Conservation (phyloP, 2,888 invertebrate species). For the Drosophila mimica region DNA sequence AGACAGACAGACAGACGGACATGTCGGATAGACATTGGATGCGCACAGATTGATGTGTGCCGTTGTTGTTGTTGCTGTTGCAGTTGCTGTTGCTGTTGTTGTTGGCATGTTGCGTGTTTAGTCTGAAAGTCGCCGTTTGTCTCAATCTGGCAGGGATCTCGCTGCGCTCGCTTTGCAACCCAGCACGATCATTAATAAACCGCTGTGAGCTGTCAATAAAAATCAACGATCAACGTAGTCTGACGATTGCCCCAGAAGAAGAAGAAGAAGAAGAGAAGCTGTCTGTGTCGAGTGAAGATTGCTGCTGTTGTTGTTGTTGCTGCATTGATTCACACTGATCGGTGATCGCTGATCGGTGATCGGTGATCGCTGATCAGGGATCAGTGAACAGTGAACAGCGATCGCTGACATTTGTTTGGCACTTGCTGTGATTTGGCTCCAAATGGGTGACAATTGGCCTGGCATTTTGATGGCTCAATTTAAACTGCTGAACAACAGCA, state of each 20-base stretch:
- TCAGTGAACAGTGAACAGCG: slow-evolving; percentile 25
- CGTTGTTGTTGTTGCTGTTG: neutral
- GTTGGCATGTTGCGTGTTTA: slow-evolving; percentile 61
- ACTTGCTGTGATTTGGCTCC: slow-evolving; percentile 68
- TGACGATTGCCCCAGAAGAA: slow-evolving; percentile 3
- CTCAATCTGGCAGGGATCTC: slow-evolving; percentile 24
- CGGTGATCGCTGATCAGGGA: slow-evolving; percentile 35
- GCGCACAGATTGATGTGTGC: slow-evolving; percentile 73
- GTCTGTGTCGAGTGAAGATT: slow-evolving; percentile 11
- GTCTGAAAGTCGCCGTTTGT: slow-evolving; percentile 11
- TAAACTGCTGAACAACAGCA: slow-evolving; percentile 38
- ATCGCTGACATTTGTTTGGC: slow-evolving; percentile 68
- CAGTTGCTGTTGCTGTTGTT: neutral
- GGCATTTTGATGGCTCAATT: slow-evolving; percentile 58
- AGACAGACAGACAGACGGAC: slow-evolving; percentile 40
- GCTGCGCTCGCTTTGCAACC: slow-evolving; percentile 26
- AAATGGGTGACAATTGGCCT: slow-evolving; percentile 69
- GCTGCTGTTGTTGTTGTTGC: slow-evolving; percentile 13
- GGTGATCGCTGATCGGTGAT: slow-evolving; percentile 1
- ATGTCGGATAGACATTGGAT: slow-evolving; percentile 37
- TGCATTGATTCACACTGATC: slow-evolving; percentile 31
- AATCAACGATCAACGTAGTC: slow-evolving; percentile 65
- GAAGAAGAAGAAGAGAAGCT: neutral
- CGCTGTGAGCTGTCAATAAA: slow-evolving; percentile 83
- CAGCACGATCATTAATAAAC: slow-evolving; percentile 83